Base-by-base conservation (phyloP, 2,888 invertebrate species). In the Nomada goodeniana region DNA sequence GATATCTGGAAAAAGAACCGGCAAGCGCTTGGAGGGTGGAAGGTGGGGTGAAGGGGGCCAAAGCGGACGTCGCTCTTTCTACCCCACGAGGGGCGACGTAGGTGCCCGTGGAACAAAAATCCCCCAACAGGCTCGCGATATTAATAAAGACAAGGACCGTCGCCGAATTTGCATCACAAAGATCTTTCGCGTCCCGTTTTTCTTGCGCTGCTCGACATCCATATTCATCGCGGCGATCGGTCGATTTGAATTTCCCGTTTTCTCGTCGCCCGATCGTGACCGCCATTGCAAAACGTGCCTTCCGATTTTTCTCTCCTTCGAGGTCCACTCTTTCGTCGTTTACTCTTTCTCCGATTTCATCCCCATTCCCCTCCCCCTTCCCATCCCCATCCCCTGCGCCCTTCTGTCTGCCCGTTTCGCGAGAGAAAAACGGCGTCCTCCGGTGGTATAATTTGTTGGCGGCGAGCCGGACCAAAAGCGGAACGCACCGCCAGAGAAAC, bases 171-270 rank as follows among this genome's bases (percentile, higher is more conserved):
- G 73, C 88, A 80, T 88, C 71, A 72, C 80, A 82, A 87, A 86
- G 85, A 82, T 86, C 67, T 71, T 11, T 29, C 57, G 60, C 60
- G 42, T 60, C 69, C 63, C 67, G 73, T 76, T 82, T 70, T 69
- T 77, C 67, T 67, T 75, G 73, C 79, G 57, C 71, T 47, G 29
- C 10, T 29, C 47, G 44, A 7, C 74, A 83, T 86, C 72, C 81
- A 82, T 90, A 90, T 89, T 89, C 86, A 89, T 86, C 85, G 76
- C 64, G 59, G 63, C 83, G 81, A 83, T 86, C 83, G 83, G 64
- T 60, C 79, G 76, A 86, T 90, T 89, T 85, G 84, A 90, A 88
- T 89, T 88, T 86, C 83, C 76, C 83, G 85, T 76, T 79, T 85
- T 74, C 79, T 70, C 80, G 65, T 78, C 72, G 72, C 73, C 52